Evolutionary conservation across 1,140 invertebrate genomes (phyloP).

Genomic region (Holcopasites calliopsidis): DNA sequence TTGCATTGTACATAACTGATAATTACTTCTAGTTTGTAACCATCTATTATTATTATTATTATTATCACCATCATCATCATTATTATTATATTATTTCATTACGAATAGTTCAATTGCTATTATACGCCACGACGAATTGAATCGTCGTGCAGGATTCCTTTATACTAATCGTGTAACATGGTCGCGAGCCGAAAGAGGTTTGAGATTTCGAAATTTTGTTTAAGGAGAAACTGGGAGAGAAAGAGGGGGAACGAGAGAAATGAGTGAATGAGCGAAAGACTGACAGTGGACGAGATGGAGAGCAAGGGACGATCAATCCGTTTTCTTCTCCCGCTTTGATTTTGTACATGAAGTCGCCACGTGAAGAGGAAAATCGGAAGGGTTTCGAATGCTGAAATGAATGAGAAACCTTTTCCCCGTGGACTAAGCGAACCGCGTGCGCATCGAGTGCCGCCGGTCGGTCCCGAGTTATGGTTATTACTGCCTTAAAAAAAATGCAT

Average conservation of each 20-base stretch:
- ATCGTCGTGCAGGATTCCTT: conserved; percentile 30
- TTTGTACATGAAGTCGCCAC: conserved; percentile 24
- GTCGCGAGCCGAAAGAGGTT: conserved; percentile 1
- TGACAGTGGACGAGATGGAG: not conserved
- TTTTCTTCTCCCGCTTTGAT: not conserved
- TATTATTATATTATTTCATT: conserved; percentile 37
- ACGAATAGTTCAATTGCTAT: conserved; percentile 19
- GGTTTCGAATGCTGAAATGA: not conserved
- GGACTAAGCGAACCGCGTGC: not conserved
- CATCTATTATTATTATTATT: conserved; percentile 31
- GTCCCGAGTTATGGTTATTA: conserved; percentile 6
- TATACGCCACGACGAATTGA: conserved; percentile 14
- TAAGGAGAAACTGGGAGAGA: not conserved
- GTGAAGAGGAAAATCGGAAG: not conserved
- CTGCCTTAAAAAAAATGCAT: conserved; percentile 18
- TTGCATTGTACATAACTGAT: conserved; percentile 74
- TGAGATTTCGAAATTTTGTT: conserved; percentile 10
- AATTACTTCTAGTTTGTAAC: conserved; percentile 56
- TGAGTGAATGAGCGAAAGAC: conserved; percentile 9
- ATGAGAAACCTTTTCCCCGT: not conserved
- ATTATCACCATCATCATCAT: conserved; percentile 7
- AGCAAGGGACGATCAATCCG: not conserved
- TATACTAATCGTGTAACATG: conserved; percentile 2
- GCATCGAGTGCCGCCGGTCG: not conserved
- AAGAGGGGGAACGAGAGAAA: not conserved